Conservation (phyloP, 2,888 invertebrate genomes). For the Phorcus lineatus region DNA sequence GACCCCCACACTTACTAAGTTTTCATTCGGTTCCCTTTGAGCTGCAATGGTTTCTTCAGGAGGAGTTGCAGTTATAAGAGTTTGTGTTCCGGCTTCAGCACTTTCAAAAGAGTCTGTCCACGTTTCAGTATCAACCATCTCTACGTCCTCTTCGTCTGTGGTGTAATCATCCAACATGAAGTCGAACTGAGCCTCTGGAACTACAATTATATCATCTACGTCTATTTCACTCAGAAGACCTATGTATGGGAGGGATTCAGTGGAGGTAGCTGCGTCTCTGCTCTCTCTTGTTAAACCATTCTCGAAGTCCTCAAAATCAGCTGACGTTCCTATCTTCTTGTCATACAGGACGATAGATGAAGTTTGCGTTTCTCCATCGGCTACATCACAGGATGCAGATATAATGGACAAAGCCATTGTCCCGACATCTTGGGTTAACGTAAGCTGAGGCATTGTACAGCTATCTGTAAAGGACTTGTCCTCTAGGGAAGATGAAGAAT, state of each 20-base stretch:
- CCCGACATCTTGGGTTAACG: constrained; percentile 48
- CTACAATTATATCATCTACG: constrained; percentile 65
- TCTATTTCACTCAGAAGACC: constrained; percentile 66
- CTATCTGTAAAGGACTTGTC: constrained; percentile 39
- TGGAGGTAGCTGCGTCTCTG: constrained; percentile 64
- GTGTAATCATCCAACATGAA: constrained; percentile 27
- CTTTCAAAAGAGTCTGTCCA: constrained; percentile 46
- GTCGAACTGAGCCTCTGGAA: constrained; percentile 56
- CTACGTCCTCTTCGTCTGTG: constrained; percentile 41
- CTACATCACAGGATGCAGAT: constrained; percentile 35
- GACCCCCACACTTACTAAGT: constrained; percentile 56
- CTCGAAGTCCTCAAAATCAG: constrained; percentile 47
- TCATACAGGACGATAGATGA: constrained; percentile 48
- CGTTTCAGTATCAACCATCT: constrained; percentile 59
- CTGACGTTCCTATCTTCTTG: constrained; percentile 58
- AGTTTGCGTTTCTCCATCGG: constrained; percentile 57
- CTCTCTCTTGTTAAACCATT: neutral
- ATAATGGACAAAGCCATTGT: constrained; percentile 60
- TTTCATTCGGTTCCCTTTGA: constrained; percentile 13
- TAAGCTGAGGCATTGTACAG: constrained; percentile 47
- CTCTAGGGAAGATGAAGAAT: neutral
- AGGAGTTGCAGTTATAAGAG: constrained; percentile 42
- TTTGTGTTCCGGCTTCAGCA: constrained; percentile 61
- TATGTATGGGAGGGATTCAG: constrained; percentile 67
- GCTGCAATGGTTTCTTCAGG: neutral